phyloP scores from a whole-genome alignment of 2,888 invertebrate genomes.

The Drosophila nr. perissopoda region DNA sequence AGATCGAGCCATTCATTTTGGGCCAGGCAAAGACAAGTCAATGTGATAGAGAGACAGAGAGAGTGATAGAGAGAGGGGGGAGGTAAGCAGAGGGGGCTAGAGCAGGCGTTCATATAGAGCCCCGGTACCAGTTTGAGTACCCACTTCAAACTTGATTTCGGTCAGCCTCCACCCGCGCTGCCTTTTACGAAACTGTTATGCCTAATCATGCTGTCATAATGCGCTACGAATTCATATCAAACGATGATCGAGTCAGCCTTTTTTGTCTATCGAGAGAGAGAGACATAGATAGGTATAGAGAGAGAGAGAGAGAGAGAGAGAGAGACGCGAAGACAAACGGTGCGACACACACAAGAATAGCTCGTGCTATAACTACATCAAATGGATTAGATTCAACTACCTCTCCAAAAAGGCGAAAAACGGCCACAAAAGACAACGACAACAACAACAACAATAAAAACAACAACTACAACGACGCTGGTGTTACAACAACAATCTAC shows the following conservation, averaged over 20 bases:
- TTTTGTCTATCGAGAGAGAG: constrained; percentile 52
- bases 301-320: constrained; percentile 5
- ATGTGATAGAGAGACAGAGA: not conserved
- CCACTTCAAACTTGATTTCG: constrained; percentile 80
- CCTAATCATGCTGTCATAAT: constrained; percentile 85
- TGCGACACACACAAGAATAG: constrained; percentile 79
- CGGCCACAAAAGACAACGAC: constrained; percentile 70
- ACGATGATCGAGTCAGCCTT: constrained; percentile 81
- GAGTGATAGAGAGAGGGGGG: not conserved
- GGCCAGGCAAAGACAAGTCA: constrained; percentile 22
- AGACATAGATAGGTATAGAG: constrained; percentile 9
- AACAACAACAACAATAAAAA: constrained; percentile 44
- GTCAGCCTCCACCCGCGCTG: constrained; percentile 71
- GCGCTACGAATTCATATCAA: constrained; percentile 81
- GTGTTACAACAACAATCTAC: constrained; percentile 45
- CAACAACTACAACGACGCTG: constrained; percentile 31
- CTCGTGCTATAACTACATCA: constrained; percentile 83
- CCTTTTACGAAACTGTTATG: constrained; percentile 82
- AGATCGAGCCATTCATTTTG: constrained; percentile 66
- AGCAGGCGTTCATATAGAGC: not conserved
- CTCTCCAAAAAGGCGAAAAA: constrained; percentile 79
- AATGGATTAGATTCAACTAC: constrained; percentile 82
- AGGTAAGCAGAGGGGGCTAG: not conserved
- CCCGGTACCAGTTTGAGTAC: constrained; percentile 43
- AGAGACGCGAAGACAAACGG: constrained; percentile 45